Evolutionary conservation across 2,113 vertebrate species (phyloP).

Genomic region (Passer montanus): DNA sequence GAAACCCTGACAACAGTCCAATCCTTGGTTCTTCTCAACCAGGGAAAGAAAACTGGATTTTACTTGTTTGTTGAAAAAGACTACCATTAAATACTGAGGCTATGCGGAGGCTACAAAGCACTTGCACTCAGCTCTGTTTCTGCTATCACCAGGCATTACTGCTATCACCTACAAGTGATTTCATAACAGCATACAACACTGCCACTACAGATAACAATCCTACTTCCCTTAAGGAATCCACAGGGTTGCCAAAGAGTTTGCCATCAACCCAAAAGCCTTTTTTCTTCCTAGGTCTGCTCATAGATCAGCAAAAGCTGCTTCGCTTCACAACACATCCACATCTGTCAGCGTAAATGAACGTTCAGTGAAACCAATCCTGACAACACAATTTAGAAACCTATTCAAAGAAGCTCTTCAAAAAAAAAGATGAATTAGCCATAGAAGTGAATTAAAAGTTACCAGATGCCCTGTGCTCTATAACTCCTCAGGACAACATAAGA

Average conservation of each 20-base stretch:
- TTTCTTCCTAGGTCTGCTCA: not conserved
- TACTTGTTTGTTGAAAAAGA: not conserved
- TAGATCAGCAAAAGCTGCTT: not conserved
- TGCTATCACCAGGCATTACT: not conserved
- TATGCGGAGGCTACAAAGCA: not conserved
- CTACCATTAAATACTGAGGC: not conserved
- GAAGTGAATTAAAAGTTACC: not conserved
- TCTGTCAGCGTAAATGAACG: not conserved
- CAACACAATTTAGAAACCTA: not conserved
- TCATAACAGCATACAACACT: not conserved
- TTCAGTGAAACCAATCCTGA: not conserved
- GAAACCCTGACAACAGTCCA: not conserved
- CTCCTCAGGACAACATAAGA: not conserved
- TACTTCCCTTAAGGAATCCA: conserved; percentile 4
- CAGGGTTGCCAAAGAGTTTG: not conserved
- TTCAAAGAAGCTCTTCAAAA: not conserved
- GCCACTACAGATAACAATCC: not conserved
- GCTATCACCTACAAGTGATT: not conserved
- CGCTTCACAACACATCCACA: not conserved
- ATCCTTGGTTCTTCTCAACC: not conserved
- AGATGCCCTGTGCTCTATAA: not conserved
- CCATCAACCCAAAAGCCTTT: not conserved
- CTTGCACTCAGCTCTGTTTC: not conserved
- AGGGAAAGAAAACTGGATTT: not conserved
- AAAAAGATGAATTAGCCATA: not conserved